Evolutionary conservation across 1,140 invertebrate genomes (phyloP).

Genomic region (Myzus persicae): DNA sequence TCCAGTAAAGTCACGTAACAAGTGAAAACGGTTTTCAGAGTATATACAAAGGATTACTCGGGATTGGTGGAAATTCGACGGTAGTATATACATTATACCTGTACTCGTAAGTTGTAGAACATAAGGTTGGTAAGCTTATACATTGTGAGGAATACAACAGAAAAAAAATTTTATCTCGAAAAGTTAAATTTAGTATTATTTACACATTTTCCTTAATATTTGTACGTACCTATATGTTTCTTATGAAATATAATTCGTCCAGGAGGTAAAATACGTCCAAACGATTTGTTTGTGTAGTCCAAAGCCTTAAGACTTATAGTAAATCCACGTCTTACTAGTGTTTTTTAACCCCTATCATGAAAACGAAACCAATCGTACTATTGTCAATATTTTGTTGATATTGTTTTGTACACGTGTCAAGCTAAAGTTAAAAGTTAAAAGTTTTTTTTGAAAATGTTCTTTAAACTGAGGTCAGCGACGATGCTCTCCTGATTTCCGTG

Average conservation of each 20-base stretch:
- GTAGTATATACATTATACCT: not conserved
- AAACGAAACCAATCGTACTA: not conserved
- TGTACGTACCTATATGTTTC: not conserved
- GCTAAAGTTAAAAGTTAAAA: too few relatives aligned
- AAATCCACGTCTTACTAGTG: not conserved
- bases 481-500: not conserved
- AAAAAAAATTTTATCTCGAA: not conserved
- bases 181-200: not conserved
- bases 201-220: not conserved
- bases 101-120: not conserved
- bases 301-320: not conserved
- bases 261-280: not conserved
- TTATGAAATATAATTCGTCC: not conserved
- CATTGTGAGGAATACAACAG: not conserved
- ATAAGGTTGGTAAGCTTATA: not conserved
- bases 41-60: constrained; percentile 27
- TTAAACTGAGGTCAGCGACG: not conserved
- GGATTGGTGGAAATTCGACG: not conserved
- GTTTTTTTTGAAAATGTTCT: not conserved
- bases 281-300: not conserved
- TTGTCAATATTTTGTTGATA: not conserved
- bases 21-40: constrained; percentile 38
- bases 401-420: not conserved
- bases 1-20: constrained; percentile 30
- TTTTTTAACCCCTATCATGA: not conserved